Evolutionary conservation across 2,797 vertebrate genomes (phyloP), one percentile per base, ranked within the genome.

Genomic region (Scolopax rusticola): DNA sequence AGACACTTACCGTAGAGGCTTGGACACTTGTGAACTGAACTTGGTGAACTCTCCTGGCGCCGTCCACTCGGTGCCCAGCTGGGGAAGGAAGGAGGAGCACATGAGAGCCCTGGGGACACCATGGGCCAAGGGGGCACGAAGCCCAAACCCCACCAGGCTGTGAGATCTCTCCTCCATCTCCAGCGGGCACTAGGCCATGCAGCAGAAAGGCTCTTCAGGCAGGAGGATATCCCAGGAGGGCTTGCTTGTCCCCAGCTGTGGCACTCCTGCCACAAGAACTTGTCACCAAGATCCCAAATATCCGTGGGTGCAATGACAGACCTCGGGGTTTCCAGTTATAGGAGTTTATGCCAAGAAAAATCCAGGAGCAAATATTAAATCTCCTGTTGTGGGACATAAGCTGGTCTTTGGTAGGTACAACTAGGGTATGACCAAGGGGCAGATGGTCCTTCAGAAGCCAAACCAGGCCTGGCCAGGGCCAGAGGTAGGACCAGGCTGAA

Each of bases 31-130:
- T 24, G 99, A 99, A 97, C 99, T 99, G 98, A 99, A 99, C 95
- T 99, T 99, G 98, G 98, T 99, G 98, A 99, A 99, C 93, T 99
- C 99, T 84, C 99, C 99, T 0, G 99, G 99, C 1, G 99, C 99
- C 0, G 99, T 99, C 99, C 99, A 99, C 95, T 99, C 99, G 0
- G 99, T 98, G 36, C 99, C 99, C 87, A 99, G 98, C 99, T 99
- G 98, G 98, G 92, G 93, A 76, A 97, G 77, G 79, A 47, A 78
- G 48, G 14, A 67, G 10, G 6, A 11, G 80, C 0, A 1, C 21
- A 30, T 45, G 36, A 65, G 36, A 69, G 18, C 40, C 4, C 19
- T 10, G 7, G 56, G 45, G 51, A 45, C 64, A 67, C 12, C 43
- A 6, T 0, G 1, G 23, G 19, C 4, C 28, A 50, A 18, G 45